A percentile compares a stretch with the other conserved stretches of the same genome.
Evolutionary conservation across 2,113 vertebrate genomes (phyloP).

Genomic region (Anolis sagrei): DNA sequence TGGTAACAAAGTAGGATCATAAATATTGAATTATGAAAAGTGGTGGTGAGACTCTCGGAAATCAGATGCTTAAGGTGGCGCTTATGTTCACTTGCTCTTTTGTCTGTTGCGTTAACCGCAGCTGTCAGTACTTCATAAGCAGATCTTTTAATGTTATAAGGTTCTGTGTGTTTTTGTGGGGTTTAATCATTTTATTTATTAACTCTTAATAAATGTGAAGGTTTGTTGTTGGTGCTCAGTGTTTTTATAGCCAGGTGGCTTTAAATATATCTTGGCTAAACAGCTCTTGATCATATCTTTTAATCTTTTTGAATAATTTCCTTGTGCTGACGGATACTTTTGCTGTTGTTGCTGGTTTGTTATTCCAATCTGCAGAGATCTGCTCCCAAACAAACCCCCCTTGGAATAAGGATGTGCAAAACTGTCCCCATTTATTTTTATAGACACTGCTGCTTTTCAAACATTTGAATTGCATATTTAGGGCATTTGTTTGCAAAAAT

Average conservation of each 20-base stretch:
- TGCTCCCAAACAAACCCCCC: background rate
- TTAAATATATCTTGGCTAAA: slow-evolving; percentile 43
- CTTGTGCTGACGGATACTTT: slow-evolving; percentile 53
- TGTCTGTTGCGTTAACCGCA: slow-evolving; percentile 18
- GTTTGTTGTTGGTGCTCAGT: slow-evolving; percentile 32
- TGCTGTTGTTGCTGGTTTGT: slow-evolving; percentile 43
- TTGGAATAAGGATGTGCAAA: background rate
- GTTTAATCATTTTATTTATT: slow-evolving; percentile 55
- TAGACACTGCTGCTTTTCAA: background rate
- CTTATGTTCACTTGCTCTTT: slow-evolving; percentile 36
- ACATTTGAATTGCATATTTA: background rate
- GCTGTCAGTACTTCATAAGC: slow-evolving; percentile 47
- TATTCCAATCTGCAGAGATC: background rate
- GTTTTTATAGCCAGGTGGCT: slow-evolving; percentile 36
- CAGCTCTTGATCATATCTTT: slow-evolving; percentile 10
- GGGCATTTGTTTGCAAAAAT: background rate
- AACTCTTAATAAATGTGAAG: slow-evolving; percentile 57
- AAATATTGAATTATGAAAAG: slow-evolving; percentile 53
- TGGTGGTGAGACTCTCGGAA: slow-evolving; percentile 39
- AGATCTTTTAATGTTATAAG: slow-evolving; percentile 37
- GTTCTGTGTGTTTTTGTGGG: slow-evolving; percentile 30
- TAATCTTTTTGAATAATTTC: slow-evolving; percentile 52
- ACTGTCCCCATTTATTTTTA: background rate
- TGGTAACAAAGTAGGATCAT: slow-evolving; percentile 43
- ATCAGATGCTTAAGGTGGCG: slow-evolving; percentile 41